Percentiles rank a stretch among this genome's conserved stretches.
Conservation (phyloP, 92 coral and sea anemone genomes). For the Bergia puertoricense region DNA sequence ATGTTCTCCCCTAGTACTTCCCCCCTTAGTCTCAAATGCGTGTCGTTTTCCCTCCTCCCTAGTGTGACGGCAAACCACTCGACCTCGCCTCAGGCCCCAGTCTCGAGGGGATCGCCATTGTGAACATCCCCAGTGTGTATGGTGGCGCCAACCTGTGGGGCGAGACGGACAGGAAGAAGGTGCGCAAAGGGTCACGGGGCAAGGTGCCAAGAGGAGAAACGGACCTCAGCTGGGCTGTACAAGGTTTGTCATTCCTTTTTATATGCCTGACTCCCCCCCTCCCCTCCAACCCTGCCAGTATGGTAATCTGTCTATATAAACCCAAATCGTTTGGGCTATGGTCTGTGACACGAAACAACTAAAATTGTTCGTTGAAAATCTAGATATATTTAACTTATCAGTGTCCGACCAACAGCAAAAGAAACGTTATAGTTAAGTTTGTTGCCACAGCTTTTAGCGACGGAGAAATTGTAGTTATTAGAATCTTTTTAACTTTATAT, state of each 20-base stretch:
- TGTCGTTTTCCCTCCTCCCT: not conserved
- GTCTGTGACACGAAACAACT: too few species aligned
- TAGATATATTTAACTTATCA: too few species aligned
- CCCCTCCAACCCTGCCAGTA: not conserved
- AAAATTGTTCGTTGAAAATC: not conserved
- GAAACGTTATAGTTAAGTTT: too few species aligned
- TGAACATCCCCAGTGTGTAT: constrained; percentile 95
- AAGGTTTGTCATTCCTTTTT: constrained; percentile 57
- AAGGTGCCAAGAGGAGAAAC: constrained; percentile 72
- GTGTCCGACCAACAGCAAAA: too few species aligned
- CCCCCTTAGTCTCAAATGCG: not conserved
- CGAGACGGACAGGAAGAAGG: constrained; percentile 96
- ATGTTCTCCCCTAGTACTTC: too few species aligned
- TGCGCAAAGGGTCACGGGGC: constrained; percentile 77
- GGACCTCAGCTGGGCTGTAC: constrained; percentile 93
- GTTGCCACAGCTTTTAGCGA: too few species aligned
- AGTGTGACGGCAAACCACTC: constrained; percentile 90
- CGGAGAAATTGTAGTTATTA: too few species aligned
- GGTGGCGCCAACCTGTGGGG: constrained; percentile 99
- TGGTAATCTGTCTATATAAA: too few species aligned
- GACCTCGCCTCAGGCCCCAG: constrained; percentile 79
- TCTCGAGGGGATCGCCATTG: constrained; percentile 95
- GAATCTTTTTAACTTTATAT: too few species aligned
- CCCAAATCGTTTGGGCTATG: too few species aligned
- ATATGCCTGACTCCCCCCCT: not conserved